Conservation (phyloP, 1,140 invertebrate genomes). For the Lepidurus apus region DNA sequence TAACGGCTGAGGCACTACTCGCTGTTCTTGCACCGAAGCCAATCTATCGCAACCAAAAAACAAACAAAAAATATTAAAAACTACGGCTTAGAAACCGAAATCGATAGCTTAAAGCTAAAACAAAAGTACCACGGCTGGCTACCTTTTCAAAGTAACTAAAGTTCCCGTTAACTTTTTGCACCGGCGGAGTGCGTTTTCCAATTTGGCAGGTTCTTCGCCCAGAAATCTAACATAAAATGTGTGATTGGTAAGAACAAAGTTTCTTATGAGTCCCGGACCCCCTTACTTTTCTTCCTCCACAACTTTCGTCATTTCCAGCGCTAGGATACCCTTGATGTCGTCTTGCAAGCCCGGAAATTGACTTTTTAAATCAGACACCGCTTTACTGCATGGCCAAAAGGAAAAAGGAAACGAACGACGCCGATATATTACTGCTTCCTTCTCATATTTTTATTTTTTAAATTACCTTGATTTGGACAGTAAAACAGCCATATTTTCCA, state of each 20-base stretch:
- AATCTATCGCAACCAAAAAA: constrained; percentile 56
- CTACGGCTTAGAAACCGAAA: constrained; percentile 34
- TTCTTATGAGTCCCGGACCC: constrained; percentile 24
- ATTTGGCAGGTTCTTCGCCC: constrained; percentile 86
- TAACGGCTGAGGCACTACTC: constrained; percentile 42
- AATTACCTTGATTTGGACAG: constrained; percentile 71
- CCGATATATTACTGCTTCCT: constrained; percentile 1
- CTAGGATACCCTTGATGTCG: constrained; percentile 76
- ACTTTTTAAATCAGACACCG: constrained; percentile 87
- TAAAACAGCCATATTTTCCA: constrained; percentile 91
- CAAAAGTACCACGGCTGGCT: constrained; percentile 39
- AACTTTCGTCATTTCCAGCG: constrained; percentile 89
- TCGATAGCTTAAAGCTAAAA: constrained; percentile 25
- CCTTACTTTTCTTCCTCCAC: constrained; percentile 81
- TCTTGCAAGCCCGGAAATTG: constrained; percentile 84
- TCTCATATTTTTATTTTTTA: background rate
- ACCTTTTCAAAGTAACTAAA: constrained; percentile 93
- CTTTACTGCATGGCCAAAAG: constrained; percentile 62
- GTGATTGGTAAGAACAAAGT: constrained; percentile 13
- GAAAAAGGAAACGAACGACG: constrained; percentile 34
- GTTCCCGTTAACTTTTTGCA: constrained; percentile 96
- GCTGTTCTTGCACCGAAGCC: constrained; percentile 90
- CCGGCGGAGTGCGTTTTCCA: constrained; percentile 81
- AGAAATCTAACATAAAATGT: constrained; percentile 56
- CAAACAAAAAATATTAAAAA: constrained; percentile 35